A percentile compares a stretch with the other conserved stretches of the same genome.
Evolutionary conservation across 2,888 invertebrate genomes (phyloP).

Genomic region (Osmoderma eremita): DNA sequence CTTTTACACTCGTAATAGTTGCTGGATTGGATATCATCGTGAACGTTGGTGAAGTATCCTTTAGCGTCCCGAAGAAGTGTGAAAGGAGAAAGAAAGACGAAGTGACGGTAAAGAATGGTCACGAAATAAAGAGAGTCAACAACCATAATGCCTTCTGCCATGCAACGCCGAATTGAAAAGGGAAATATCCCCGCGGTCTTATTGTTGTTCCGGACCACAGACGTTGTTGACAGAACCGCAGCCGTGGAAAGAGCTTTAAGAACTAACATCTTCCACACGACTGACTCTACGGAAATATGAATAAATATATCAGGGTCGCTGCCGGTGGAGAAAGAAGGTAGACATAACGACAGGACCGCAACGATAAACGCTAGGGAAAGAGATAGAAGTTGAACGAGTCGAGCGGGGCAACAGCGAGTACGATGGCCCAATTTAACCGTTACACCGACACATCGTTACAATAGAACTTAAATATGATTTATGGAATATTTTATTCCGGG

Average conservation of each 20-base stretch:
- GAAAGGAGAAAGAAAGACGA: neutral
- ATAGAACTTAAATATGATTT: slow-evolving; percentile 64
- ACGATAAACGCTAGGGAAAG: neutral
- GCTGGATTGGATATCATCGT: neutral
- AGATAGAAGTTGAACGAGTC: neutral
- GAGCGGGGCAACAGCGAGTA: too few species aligned
- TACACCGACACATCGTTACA: slow-evolving; percentile 55
- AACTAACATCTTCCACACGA: slow-evolving; percentile 39
- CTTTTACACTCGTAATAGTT: slow-evolving; percentile 9
- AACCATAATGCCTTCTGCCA: slow-evolving; percentile 27
- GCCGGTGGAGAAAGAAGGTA: neutral
- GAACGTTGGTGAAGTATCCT: too few species aligned
- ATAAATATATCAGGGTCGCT: slow-evolving; percentile 27
- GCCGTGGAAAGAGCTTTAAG: slow-evolving; percentile 26
- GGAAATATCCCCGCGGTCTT: slow-evolving; percentile 10
- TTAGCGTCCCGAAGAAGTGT: too few species aligned
- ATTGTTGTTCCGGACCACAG: slow-evolving; percentile 36
- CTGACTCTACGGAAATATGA: slow-evolving; percentile 33
- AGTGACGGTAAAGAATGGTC: slow-evolving; percentile 7
- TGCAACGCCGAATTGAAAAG: slow-evolving; percentile 21
- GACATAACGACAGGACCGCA: neutral
- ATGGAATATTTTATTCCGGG: slow-evolving; percentile 63
- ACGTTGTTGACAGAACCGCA: slow-evolving; percentile 38
- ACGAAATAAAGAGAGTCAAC: slow-evolving; percentile 24
- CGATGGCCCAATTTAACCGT: slow-evolving; percentile 59